phyloP scores from a whole-genome alignment of 2,888 invertebrate genomes.

The Amiota communis region DNA sequence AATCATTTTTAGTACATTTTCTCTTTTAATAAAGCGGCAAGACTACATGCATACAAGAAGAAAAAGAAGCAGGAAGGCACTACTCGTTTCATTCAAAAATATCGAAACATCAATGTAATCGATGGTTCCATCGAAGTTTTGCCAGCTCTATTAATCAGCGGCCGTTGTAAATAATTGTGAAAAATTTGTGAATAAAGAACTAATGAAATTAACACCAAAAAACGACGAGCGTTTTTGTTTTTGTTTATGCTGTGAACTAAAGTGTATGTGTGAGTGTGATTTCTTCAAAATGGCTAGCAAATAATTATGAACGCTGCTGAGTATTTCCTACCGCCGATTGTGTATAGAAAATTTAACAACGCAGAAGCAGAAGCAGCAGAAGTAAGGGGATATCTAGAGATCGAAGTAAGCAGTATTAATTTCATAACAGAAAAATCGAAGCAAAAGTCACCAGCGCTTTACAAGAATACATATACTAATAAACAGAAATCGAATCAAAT shows the following conservation, averaged over 20 bases:
- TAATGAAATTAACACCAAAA: conserved; percentile 5
- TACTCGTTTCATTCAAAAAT: no score
- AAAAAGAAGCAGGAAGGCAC: no score
- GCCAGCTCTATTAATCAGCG: no score
- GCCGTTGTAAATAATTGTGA: neutral
- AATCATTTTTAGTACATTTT: no score
- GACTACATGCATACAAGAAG: no score
- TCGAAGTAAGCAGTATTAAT: conserved; percentile 59
- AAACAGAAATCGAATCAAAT: conserved; percentile 42
- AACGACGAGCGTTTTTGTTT: neutral
- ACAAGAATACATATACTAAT: conserved; percentile 37
- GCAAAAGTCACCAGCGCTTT: conserved; percentile 47
- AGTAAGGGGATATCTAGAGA: conserved; percentile 49
- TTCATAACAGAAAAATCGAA: conserved; percentile 60
- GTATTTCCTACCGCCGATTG: conserved; percentile 49
- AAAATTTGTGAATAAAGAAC: neutral
- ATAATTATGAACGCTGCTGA: conserved; percentile 55
- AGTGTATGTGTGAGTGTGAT: conserved; percentile 39
- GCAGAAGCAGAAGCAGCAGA: conserved; percentile 24
- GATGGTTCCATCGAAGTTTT: no score
- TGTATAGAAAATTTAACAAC: conserved; percentile 39
- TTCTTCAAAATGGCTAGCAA: conserved; percentile 50
- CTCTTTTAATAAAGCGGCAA: no score
- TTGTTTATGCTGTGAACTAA: conserved; percentile 10
- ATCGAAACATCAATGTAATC: no score